Evolutionary conservation across 2,113 vertebrate species (phyloP).

Genomic region (Melanerpes aurifrons): DNA sequence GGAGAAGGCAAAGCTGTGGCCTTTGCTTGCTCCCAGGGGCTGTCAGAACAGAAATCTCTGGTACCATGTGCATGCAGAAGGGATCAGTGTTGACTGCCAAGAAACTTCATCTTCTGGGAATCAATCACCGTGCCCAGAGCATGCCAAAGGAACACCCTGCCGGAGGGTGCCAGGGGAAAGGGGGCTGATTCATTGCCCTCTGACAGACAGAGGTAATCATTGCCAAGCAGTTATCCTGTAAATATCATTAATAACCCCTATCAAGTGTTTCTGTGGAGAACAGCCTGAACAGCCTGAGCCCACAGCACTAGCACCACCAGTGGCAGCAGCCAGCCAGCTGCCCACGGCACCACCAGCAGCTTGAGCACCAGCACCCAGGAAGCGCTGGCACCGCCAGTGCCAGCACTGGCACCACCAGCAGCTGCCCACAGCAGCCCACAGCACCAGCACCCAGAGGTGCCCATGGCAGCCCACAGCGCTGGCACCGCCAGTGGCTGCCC

Average conservation of each 20-base stretch:
- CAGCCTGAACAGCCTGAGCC: too few relatives aligned
- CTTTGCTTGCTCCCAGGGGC: neutral
- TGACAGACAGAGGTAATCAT: slow-evolving; percentile 38
- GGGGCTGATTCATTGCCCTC: slow-evolving; percentile 54
- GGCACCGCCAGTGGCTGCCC: too few relatives aligned
- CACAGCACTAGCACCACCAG: neutral
- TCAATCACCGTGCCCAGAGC: neutral
- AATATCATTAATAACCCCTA: slow-evolving; percentile 57
- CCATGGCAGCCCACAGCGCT: too few relatives aligned
- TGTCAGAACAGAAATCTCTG: neutral
- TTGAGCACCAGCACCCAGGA: neutral
- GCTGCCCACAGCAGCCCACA: too few relatives aligned
- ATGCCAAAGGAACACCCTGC: slow-evolving; percentile 8
- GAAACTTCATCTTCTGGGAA: neutral
- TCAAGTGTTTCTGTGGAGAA: slow-evolving; percentile 10
- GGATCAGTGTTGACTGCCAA: neutral
- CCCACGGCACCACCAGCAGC: accelerated
- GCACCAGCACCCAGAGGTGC: too few relatives aligned
- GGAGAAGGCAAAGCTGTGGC: neutral
- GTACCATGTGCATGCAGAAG: neutral
- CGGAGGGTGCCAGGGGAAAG: neutral
- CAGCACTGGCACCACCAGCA: too few relatives aligned
- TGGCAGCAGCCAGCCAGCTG: too few relatives aligned
- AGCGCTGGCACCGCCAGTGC: too few relatives aligned
- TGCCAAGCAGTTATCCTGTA: slow-evolving; percentile 49